A percentile compares a stretch with the other conserved stretches of the same genome.
These are phyloP conservation scores for Drosophila quadrilineata DNA, from an alignment of 1,140 invertebrate species.

Conservation along the genomic window DNA sequence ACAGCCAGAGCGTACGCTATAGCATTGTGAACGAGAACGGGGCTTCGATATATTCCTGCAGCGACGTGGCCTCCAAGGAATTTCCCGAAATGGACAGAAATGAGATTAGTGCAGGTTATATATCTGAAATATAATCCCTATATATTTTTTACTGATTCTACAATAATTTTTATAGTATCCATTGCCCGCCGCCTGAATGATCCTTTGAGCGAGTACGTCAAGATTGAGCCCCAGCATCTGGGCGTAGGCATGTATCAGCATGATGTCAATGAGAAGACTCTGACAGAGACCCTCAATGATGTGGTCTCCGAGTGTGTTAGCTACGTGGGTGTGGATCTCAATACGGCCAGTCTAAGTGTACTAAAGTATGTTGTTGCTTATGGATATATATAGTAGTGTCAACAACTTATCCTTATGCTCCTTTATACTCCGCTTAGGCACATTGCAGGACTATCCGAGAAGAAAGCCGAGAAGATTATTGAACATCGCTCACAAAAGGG, in stretches of 20 bases:
- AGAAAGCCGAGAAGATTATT: constrained; percentile 89
- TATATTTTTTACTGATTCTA: too few species aligned
- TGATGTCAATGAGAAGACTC: constrained; percentile 89
- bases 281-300: constrained; percentile 88
- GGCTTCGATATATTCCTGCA: constrained; percentile 94
- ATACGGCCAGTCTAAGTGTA: constrained; percentile 90
- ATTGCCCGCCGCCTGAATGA: constrained; percentile 93
- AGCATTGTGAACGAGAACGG: constrained; percentile 94
- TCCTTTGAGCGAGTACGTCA: constrained; percentile 94
- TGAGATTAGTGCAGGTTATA: constrained; percentile 90
- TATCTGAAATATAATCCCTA: too few species aligned
- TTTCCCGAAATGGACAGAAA: constrained; percentile 91
- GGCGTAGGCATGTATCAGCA: constrained; percentile 97
- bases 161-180: constrained; percentile 84
- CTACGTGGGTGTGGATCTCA: constrained; percentile 95
- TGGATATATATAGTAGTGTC: background rate
- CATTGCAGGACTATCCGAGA: constrained; percentile 90
- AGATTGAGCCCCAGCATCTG: constrained; percentile 94
- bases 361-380: constrained; percentile 84
- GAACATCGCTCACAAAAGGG: constrained; percentile 87
- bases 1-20: constrained; percentile 85
- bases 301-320: constrained; percentile 92
- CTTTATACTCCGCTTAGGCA: constrained; percentile 82
- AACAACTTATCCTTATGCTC: background rate
- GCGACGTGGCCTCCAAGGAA: constrained; percentile 90